phyloP scores from a whole-genome alignment of 2,797 vertebrate species.

The Lepus townsendii region DNA sequence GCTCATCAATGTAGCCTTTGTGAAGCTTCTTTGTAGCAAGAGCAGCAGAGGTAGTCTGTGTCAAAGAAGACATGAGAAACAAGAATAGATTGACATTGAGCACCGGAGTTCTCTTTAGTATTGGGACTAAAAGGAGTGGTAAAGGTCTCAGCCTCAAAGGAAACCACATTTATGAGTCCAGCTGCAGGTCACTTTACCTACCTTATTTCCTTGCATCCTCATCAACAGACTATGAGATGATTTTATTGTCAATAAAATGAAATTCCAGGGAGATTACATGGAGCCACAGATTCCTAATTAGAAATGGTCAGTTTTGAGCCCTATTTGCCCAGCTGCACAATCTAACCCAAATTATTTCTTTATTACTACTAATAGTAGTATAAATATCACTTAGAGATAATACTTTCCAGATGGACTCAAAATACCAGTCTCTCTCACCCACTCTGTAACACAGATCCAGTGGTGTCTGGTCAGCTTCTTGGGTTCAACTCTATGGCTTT shows the following conservation, averaged over 20 bases:
- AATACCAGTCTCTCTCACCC: background rate
- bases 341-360: slow-evolving; percentile 62
- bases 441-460: background rate
- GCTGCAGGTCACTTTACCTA: background rate
- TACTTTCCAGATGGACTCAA: slow-evolving; percentile 64
- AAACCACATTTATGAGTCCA: background rate
- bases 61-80: slow-evolving; percentile 23
- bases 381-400: slow-evolving; percentile 70
- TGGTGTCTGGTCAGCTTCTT: slow-evolving; percentile 6
- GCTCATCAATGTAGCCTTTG: background rate
- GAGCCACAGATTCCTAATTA: slow-evolving; percentile 63
- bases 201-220: slow-evolving; percentile 15
- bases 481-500: background rate
- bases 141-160: background rate
- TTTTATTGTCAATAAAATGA: slow-evolving; percentile 64
- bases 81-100: background rate
- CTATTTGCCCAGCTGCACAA: slow-evolving; percentile 61
- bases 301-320: slow-evolving; percentile 68
- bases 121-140: background rate
- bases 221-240: slow-evolving; percentile 9
- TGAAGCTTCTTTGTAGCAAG: background rate
- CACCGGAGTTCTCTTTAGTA: background rate
- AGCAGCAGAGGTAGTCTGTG: background rate
- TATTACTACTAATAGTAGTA: slow-evolving; percentile 68
- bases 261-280: slow-evolving; percentile 68